Evolutionary conservation across 1,140 invertebrate species (phyloP).

Genomic region (Andricus grossulariae): DNA sequence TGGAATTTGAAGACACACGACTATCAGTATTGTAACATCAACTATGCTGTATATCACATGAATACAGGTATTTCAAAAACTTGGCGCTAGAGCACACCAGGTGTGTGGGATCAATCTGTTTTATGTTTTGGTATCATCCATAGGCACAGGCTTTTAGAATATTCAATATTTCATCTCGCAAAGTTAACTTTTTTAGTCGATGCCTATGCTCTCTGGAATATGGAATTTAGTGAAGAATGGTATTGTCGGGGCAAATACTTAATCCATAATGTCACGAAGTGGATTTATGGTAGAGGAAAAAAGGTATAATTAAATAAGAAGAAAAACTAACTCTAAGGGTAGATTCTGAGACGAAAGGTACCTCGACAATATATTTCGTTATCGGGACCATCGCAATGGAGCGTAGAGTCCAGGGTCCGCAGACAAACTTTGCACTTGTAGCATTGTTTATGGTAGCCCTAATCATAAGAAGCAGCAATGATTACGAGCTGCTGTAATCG

Average conservation of each 20-base stretch:
- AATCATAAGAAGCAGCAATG: slow-evolving; percentile 75
- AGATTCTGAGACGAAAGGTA: slow-evolving; percentile 74
- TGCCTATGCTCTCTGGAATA: not conserved
- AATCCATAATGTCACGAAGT: not conserved
- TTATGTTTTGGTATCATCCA: not conserved
- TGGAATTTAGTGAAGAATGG: not conserved
- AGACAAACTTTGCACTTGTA: slow-evolving; percentile 93
- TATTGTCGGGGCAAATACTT: not conserved
- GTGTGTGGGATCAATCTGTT: not conserved
- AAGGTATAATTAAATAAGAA: slow-evolving; percentile 30
- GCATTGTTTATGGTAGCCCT: slow-evolving; percentile 93
- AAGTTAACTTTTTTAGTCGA: not conserved
- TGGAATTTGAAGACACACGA: no score
- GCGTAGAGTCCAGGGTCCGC: slow-evolving; percentile 94
- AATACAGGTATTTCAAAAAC: not conserved
- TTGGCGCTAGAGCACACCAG: not conserved
- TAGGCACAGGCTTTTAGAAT: not conserved
- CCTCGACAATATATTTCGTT: slow-evolving; percentile 95
- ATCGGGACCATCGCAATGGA: slow-evolving; percentile 95
- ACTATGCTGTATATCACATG: no score
- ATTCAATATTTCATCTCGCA: not conserved
- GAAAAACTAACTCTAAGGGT: slow-evolving; percentile 51
- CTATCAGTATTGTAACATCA: no score
- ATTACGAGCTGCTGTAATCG: slow-evolving; percentile 58
- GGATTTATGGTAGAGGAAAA: not conserved